Conservation (phyloP, 2,797 vertebrate genomes). For the Holocentrus rufus region DNA sequence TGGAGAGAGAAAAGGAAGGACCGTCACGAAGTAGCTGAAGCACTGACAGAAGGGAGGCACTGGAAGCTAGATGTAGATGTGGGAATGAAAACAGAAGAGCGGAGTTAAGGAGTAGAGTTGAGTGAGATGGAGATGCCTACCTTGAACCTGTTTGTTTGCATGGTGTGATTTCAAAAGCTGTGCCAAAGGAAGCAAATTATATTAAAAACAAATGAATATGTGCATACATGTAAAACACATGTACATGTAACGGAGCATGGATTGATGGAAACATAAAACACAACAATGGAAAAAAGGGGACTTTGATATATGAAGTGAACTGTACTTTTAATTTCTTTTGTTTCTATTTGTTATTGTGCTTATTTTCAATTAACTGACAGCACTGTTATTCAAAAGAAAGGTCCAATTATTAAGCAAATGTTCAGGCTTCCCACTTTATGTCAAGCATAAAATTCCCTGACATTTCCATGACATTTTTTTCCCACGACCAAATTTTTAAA, state of each 20-base stretch:
- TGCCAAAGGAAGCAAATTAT: conserved; percentile 86
- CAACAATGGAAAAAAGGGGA: conserved; percentile 24
- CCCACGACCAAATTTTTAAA: too few relatives aligned
- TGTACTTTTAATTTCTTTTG: not conserved
- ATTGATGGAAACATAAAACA: conserved; percentile 53
- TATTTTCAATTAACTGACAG: too few relatives aligned
- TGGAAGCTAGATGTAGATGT: too few relatives aligned
- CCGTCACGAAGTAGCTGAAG: not conserved
- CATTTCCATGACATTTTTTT: too few relatives aligned
- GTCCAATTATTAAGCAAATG: too few relatives aligned
- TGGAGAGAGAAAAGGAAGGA: not conserved
- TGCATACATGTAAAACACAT: conserved; percentile 62
- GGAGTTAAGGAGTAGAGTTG: conserved; percentile 13
- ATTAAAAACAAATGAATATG: conserved; percentile 71
- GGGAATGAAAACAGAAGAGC: conserved; percentile 4
- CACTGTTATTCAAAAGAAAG: too few relatives aligned
- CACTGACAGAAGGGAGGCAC: conserved; percentile 6
- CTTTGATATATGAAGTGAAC: not conserved
- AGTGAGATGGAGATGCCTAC: conserved; percentile 87
- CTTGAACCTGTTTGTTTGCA: conserved; percentile 97
- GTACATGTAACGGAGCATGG: conserved; percentile 52
- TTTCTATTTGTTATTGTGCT: not conserved
- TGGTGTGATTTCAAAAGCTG: conserved; percentile 99
- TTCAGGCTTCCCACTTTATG: too few relatives aligned
- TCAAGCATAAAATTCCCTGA: too few relatives aligned